A percentile compares a stretch with the other conserved stretches of the same genome.
Evolutionary conservation across 2,113 vertebrate species (phyloP).

Genomic region (Speoplatyrhinus poulsoni): DNA sequence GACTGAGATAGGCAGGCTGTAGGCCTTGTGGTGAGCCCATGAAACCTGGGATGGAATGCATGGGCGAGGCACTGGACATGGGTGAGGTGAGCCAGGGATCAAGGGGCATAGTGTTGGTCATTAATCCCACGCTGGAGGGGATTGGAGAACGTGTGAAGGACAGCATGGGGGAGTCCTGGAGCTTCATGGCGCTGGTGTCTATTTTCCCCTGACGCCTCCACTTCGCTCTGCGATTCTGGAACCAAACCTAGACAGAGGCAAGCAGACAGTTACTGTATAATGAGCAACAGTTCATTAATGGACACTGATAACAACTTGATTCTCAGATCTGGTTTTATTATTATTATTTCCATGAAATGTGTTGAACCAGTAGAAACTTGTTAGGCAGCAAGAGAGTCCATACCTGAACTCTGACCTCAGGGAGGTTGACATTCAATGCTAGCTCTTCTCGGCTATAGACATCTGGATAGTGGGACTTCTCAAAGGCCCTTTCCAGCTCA

Average conservation of each 20-base stretch:
- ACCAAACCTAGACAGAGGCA: slow-evolving; percentile 83
- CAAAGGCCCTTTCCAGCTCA: slow-evolving; percentile 89
- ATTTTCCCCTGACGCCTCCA: slow-evolving; percentile 93
- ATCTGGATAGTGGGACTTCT: slow-evolving; percentile 92
- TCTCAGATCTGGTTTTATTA: too few species aligned
- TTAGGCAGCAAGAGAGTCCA: slow-evolving; percentile 18
- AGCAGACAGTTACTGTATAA: neutral
- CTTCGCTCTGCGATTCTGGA: slow-evolving; percentile 92
- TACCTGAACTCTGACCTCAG: slow-evolving; percentile 91
- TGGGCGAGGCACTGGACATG: slow-evolving; percentile 80
- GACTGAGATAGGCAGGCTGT: slow-evolving; percentile 79
- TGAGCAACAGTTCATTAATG: neutral
- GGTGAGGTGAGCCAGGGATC: slow-evolving; percentile 90
- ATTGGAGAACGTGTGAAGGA: slow-evolving; percentile 85
- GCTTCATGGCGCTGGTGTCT: slow-evolving; percentile 85
- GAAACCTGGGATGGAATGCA: slow-evolving; percentile 84
- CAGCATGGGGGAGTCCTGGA: slow-evolving; percentile 85
- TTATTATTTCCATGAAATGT: neutral
- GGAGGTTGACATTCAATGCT: slow-evolving; percentile 91
- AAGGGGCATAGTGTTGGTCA: slow-evolving; percentile 81
- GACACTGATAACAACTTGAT: too few species aligned
- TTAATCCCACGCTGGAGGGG: slow-evolving; percentile 76
- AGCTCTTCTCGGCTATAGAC: slow-evolving; percentile 90
- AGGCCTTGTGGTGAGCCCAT: slow-evolving; percentile 85
- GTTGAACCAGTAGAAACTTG: neutral